Conservation (phyloP, 64 coral and sea anemone species). For the Montipora efflorescens region DNA sequence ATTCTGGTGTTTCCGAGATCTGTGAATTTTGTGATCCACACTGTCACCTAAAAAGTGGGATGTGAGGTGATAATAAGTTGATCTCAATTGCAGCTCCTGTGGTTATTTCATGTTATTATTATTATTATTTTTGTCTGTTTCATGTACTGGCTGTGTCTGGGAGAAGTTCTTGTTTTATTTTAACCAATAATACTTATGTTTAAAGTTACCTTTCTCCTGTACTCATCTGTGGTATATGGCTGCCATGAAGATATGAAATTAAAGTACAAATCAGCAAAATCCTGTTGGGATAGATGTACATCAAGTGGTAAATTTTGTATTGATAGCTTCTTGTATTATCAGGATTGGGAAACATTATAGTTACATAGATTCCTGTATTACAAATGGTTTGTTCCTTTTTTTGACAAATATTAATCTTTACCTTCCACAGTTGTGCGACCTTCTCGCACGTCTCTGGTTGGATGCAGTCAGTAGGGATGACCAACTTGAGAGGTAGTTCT, state of each 20-base stretch:
- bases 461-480: not conserved
- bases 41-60: not conserved
- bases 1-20: conserved; percentile 22
- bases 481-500: conserved; percentile 4
- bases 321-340: not conserved
- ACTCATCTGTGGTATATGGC: conserved; percentile 26
- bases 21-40: conserved; percentile 25
- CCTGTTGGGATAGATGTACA: not conserved
- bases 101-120: too few relatives aligned
- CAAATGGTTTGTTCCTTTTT: not conserved
- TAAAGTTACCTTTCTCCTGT: not conserved
- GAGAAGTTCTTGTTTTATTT: not conserved
- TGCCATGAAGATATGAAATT: conserved; percentile 9
- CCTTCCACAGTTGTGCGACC: conserved; percentile 29
- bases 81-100: not conserved
- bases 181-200: not conserved
- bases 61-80: not conserved
- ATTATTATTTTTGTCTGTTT: not conserved
- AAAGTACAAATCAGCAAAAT: conserved; percentile 22
- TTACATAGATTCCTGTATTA: not conserved
- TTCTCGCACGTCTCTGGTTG: not conserved
- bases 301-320: not conserved
- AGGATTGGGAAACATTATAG: not conserved
- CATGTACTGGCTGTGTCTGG: not conserved
- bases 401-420: not conserved